phyloP scores from a whole-genome alignment of 2,888 invertebrate species.

The Lepidocyrtinus sp. region DNA sequence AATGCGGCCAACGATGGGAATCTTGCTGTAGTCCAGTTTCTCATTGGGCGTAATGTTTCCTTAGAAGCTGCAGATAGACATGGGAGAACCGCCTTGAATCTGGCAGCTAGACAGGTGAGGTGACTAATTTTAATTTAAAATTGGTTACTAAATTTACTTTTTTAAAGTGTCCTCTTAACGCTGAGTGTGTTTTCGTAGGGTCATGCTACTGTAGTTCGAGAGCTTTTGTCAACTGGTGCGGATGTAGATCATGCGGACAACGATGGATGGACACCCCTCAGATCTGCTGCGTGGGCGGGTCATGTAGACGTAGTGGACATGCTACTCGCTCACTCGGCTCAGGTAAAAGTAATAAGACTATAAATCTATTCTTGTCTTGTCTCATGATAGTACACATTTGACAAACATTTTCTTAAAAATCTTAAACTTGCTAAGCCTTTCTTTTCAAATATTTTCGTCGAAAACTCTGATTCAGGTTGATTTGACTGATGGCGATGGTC shows the following conservation, averaged over 20 bases:
- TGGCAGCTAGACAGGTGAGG: conserved; percentile 80
- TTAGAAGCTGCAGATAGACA: conserved; percentile 73
- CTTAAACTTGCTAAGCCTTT: too few species aligned
- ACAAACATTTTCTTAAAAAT: too few species aligned
- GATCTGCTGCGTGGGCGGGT: conserved; percentile 97
- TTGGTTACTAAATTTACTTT: too few species aligned
- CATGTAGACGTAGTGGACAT: conserved; percentile 77
- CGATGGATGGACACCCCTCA: conserved; percentile 91
- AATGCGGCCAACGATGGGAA: conserved; percentile 85
- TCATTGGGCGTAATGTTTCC: conserved; percentile 75
- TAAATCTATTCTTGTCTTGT: too few species aligned
- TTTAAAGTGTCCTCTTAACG: neutral
- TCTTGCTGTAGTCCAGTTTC: conserved; percentile 78
- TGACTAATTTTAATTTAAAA: neutral
- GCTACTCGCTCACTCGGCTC: conserved; percentile 76
- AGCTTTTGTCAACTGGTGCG: conserved; percentile 77
- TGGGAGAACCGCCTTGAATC: conserved; percentile 89
- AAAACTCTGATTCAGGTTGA: conserved; percentile 79
- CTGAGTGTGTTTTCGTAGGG: conserved; percentile 74
- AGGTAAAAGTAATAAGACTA: conserved; percentile 75
- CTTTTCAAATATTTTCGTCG: too few species aligned
- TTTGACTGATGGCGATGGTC: conserved; percentile 87
- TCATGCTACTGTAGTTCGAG: conserved; percentile 80
- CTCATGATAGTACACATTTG: too few species aligned
- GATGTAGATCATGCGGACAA: conserved; percentile 84